Percentiles rank a stretch among this genome's conserved stretches.
Evolutionary conservation across 2,797 vertebrate species (phyloP).

Genomic region (Rhinella marina): DNA sequence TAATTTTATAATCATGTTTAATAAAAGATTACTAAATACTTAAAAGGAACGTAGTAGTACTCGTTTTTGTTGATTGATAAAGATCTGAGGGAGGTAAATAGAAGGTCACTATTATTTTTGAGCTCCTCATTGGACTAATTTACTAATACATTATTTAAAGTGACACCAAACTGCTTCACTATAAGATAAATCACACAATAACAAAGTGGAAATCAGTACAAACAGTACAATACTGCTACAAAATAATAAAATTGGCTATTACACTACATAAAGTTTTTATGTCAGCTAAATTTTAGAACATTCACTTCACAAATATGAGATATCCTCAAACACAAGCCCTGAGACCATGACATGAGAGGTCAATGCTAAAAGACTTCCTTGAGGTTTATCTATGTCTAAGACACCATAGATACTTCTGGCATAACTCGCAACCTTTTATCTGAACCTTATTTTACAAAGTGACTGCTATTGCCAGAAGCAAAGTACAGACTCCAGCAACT

Average conservation of each 20-base stretch:
- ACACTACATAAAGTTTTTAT: not conserved
- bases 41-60: too few relatives aligned
- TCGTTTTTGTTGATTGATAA: too few relatives aligned
- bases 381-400: not conserved
- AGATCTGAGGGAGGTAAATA: too few relatives aligned
- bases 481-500: not conserved
- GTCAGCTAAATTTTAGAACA: not conserved
- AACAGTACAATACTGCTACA: not conserved
- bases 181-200: not conserved
- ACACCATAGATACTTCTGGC: not conserved
- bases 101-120: too few relatives aligned
- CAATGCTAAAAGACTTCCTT: constrained; percentile 3
- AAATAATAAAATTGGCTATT: not conserved
- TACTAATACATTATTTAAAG: too few relatives aligned
- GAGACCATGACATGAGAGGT: not conserved
- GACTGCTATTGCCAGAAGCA: not conserved
- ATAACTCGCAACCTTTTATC: not conserved
- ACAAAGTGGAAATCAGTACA: too few relatives aligned
- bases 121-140: too few relatives aligned
- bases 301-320: not conserved
- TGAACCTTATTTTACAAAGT: not conserved
- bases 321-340: not conserved
- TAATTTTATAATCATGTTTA: too few relatives aligned
- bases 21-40: too few relatives aligned
- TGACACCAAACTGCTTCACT: too few relatives aligned